A percentile compares a stretch with the other conserved stretches of the same genome.
Conservation (phyloP, 1,140 invertebrate genomes). For the Conopomorpha cramerella region DNA sequence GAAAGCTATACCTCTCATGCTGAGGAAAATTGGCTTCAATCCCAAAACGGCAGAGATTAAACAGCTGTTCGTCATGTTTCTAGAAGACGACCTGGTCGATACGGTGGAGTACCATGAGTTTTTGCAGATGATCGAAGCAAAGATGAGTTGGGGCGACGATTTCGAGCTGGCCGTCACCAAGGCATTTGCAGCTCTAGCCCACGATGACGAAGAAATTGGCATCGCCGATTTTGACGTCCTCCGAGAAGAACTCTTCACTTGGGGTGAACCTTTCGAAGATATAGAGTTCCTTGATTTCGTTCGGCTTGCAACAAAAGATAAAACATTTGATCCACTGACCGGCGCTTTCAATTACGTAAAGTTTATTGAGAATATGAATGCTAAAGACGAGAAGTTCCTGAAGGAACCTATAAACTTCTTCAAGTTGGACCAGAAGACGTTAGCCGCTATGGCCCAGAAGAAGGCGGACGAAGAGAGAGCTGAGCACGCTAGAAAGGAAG, state of each 20-base stretch:
- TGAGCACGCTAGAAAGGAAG: conserved; percentile 34
- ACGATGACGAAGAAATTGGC: conserved; percentile 36
- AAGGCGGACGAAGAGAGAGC: conserved; percentile 38
- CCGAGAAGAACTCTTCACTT: conserved; percentile 26
- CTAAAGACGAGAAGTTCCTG: conserved; percentile 28
- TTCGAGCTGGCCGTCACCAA: conserved; percentile 33
- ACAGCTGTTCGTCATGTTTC: conserved; percentile 26
- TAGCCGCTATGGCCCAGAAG: conserved; percentile 40
- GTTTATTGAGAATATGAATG: conserved; percentile 50
- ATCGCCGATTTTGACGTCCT: conserved; percentile 24
- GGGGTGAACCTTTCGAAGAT: conserved; percentile 39
- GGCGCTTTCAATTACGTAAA: conserved; percentile 29
- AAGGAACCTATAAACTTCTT: conserved; percentile 47
- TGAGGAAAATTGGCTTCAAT: conserved; percentile 43
- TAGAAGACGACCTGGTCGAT: conserved; percentile 45
- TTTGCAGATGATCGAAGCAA: conserved; percentile 44
- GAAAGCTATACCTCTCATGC: conserved; percentile 30
- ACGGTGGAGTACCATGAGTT: conserved; percentile 40
- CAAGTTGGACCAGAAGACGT: conserved; percentile 46
- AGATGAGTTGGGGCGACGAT: conserved; percentile 40
- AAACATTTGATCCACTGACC: conserved; percentile 28
- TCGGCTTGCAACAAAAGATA: conserved; percentile 32
- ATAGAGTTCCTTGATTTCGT: conserved; percentile 40
- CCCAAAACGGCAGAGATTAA: conserved; percentile 33
- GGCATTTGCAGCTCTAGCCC: conserved; percentile 30